These are phyloP conservation scores for Lycodopsis pacificus DNA, from an alignment of 2,797 vertebrate species.

Conservation along the genomic window DNA sequence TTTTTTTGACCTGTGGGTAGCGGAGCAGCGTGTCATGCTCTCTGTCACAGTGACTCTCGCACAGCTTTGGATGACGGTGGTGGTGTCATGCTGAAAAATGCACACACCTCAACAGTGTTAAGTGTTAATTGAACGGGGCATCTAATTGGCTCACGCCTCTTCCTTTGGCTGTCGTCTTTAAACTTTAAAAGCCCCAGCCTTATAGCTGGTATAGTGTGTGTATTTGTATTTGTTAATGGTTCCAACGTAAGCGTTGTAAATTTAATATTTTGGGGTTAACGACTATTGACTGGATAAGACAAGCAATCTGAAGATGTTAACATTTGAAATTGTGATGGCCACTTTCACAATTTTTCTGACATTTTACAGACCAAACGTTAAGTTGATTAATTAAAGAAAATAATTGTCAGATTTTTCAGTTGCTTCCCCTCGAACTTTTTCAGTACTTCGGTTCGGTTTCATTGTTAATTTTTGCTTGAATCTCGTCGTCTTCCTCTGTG, in stretches of 20 bases:
- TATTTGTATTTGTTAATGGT: not conserved
- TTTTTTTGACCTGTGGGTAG: conserved; percentile 18
- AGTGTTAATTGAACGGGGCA: conserved; percentile 85
- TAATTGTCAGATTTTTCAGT: not conserved
- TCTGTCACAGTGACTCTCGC: conserved; percentile 67
- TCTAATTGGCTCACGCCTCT: conserved; percentile 80
- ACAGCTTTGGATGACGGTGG: conserved; percentile 64
- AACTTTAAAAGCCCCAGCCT: conserved; percentile 50
- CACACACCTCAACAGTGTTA: conserved; percentile 80
- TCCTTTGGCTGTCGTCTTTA: conserved; percentile 76
- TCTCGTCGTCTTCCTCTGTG: not conserved
- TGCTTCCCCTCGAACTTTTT: not conserved
- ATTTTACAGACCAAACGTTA: not conserved
- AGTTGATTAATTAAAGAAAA: not conserved
- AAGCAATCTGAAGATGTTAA: not conserved
- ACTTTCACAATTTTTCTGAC: not conserved
- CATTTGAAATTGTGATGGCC: not conserved
- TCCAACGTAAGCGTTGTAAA: not conserved
- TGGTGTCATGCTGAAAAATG: conserved; percentile 74
- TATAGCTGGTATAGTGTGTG: conserved; percentile 28
- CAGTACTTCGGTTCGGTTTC: not conserved
- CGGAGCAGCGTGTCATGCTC: conserved; percentile 46
- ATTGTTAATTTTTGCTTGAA: not conserved
- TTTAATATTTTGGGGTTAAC: not conserved
- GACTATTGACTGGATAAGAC: not conserved